A percentile compares a stretch with the other conserved stretches of the same genome.
Evolutionary conservation across 2,888 invertebrate genomes (phyloP).

Genomic region (Epinotia bilunana): DNA sequence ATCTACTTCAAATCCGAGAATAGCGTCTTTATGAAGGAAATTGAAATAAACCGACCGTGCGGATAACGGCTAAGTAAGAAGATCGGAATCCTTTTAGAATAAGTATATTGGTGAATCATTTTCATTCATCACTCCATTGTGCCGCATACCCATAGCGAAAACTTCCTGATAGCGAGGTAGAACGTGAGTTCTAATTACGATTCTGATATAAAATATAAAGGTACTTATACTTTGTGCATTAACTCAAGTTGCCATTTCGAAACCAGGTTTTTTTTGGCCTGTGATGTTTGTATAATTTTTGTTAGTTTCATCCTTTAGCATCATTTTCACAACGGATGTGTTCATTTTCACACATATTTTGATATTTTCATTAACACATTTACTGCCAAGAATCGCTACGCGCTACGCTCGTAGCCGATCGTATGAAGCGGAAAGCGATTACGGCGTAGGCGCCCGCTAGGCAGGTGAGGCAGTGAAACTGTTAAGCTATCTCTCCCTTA

Average conservation of each 20-base stretch:
- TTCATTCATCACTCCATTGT: constrained; percentile 72
- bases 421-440: too few relatives aligned
- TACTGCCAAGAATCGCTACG: too few relatives aligned
- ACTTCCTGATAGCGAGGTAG: constrained; percentile 32
- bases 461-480: too few relatives aligned
- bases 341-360: too few relatives aligned
- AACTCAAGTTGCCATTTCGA: neutral
- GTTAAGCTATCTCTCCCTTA: too few relatives aligned
- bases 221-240: neutral
- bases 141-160: constrained; percentile 21
- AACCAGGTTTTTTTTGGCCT: neutral
- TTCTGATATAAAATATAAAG: neutral
- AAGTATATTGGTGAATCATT: constrained; percentile 79
- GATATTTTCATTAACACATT: too few relatives aligned
- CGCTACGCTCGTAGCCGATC: too few relatives aligned
- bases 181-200: neutral
- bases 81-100: constrained; percentile 82
- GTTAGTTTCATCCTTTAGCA: too few relatives aligned
- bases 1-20: constrained; percentile 85
- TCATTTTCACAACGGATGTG: too few relatives aligned
- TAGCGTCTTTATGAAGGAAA: constrained; percentile 85
- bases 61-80: constrained; percentile 84
- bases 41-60: constrained; percentile 85
- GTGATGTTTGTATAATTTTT: neutral
- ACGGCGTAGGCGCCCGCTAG: too few relatives aligned